Conservation (phyloP, 2,888 invertebrate species). For the Arenicola marina region DNA sequence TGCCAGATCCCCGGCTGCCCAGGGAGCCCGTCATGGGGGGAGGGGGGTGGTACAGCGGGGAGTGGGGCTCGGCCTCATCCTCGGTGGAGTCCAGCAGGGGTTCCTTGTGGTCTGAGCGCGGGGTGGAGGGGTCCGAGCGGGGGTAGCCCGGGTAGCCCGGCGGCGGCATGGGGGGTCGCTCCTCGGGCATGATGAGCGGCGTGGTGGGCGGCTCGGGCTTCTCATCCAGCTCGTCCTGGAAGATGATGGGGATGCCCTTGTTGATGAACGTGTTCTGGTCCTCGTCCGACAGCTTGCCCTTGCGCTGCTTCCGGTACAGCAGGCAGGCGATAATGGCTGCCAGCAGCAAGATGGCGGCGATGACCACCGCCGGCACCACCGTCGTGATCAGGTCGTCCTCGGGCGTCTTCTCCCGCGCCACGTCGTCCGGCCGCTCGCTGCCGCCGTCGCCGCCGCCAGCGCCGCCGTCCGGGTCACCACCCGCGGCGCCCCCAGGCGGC, state of each 20-base stretch:
- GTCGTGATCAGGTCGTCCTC: slow-evolving; percentile 11
- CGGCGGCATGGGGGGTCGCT: slow-evolving; percentile 76
- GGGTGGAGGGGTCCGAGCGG: slow-evolving; percentile 25
- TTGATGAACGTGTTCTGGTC: slow-evolving; percentile 67
- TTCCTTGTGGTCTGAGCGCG: slow-evolving; percentile 32
- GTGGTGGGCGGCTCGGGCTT: slow-evolving; percentile 80
- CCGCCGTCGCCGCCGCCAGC: background rate
- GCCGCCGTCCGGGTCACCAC: background rate
- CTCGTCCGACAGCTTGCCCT: slow-evolving; percentile 79
- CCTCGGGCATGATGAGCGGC: slow-evolving; percentile 92
- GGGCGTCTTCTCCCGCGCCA: background rate
- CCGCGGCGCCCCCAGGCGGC: background rate
- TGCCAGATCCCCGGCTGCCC: background rate
- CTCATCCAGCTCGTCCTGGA: slow-evolving; percentile 90
- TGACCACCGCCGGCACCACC: slow-evolving; percentile 63
- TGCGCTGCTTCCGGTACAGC: slow-evolving; percentile 76
- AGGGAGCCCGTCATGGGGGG: slow-evolving; percentile 5
- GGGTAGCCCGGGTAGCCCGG: slow-evolving; percentile 24
- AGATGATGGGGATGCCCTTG: slow-evolving; percentile 87
- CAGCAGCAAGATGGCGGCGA: slow-evolving; percentile 80
- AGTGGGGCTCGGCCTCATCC: slow-evolving; percentile 10
- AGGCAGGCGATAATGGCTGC: slow-evolving; percentile 87
- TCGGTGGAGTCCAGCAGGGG: slow-evolving; percentile 24
- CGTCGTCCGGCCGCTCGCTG: background rate
- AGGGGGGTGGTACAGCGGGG: background rate